Base-by-base conservation (phyloP, 2,888 invertebrate species). In the Serrognathus titanus region DNA sequence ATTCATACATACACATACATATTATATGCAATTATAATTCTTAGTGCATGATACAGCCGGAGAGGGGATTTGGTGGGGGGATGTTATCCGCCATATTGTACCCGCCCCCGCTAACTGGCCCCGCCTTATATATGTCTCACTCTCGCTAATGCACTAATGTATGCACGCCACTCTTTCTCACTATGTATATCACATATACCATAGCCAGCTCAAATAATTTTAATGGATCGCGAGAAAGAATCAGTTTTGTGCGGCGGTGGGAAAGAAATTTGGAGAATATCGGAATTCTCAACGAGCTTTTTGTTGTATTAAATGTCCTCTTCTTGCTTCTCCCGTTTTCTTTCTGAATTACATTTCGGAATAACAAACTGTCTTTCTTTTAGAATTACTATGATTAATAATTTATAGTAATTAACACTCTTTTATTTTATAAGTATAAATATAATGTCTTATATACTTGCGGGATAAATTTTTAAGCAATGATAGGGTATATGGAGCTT, bases 11-110 rank as follows among this genome's bases (percentile, higher is more conserved):
- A 70, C 69, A 70, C 72, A 70, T 72, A 74, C 73, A 75, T 75
- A 76, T 75, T 74, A 75, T 75, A 75, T 75, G 75, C 75, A 76
- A 75, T 76, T 76, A 76, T 75, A 76, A 76, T 76, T 75, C 75
- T 71, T 70, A 68, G 73, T 75, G 76, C 74, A 75, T 72, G 74
- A 74, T 73, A 73, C 71, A 65, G 62, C 65, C 51, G 47, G 41
- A 69, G 71, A 69, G 73, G 73, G 70, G 70, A 65, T 66, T 59
- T 63, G 69, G 72, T 69, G 73, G 72, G 71, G 73, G 72, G 71
- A 72, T 69, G 71, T 62, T 70, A 71, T 73, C 75, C 76, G 76
- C 77, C 77, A 77, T 77, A 76, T 77, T 77, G 77, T 77, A 74
- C 68, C 75, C 76, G 76, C 77, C 77, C 76, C 75, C 76, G 74